Evolutionary conservation across 2,113 vertebrate species (phyloP), one percentile per base, ranked within the genome.

Genomic region (Ameiurus melas): DNA sequence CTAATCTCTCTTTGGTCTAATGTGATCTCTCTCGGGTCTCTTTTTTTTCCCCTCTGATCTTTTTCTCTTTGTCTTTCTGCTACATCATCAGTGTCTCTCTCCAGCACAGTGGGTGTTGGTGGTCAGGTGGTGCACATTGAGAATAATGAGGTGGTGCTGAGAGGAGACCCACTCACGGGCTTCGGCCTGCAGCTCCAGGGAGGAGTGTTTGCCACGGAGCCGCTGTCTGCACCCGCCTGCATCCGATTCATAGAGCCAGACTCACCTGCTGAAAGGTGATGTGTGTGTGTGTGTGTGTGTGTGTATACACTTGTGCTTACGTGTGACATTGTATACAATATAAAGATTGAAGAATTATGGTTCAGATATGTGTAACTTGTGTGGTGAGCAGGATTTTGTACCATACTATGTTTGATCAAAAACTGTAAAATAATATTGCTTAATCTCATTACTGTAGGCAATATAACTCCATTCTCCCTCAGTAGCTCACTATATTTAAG

Each of bases 161-260:
- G 97, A 88, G 98, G 98, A 70, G 97, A 99, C 87, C 97, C 98
- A 2, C 96, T 99, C 93, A 97, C 95, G 73, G 98, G 98, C 91
- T 99, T 99, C 7, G 98, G 98, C 93, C 95, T 99, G 82, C 98
- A 99, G 95, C 97, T 99, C 83, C 98, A 99, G 93, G 98, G 98
- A 53, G 98, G 98, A 79, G 97, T 99, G 93, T 99, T 99, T 90
- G 97, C 98, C 92, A 99, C 97, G 0, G 98, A 99, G 93, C 97
- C 97, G 43, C 94, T 99, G 89, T 99, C 97, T 5, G 95, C 97
- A 82, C 98, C 98, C 0, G 97, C 98, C 27, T 96, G 97, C 60
- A 95, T 99, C 93, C 96, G 97, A 90, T 99, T 99, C 92, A 97
- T 99, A 39, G 97, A 98, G 93, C 97, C 97, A 0, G 98, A 99